Evolutionary conservation across 1,140 invertebrate species (phyloP).

Genomic region (Thalassaphorura encarpata): DNA sequence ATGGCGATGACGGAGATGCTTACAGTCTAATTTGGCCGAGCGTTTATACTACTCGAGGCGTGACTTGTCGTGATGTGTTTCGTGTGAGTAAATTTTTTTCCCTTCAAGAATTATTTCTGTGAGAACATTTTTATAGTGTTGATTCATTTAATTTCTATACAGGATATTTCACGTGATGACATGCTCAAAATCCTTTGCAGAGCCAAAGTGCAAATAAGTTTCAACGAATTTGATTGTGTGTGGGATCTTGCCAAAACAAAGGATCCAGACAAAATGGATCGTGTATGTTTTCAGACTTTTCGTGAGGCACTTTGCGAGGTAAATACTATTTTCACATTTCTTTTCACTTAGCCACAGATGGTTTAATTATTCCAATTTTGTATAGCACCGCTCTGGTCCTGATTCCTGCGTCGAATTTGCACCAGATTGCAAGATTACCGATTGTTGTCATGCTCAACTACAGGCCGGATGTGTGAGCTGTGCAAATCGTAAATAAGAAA

Average conservation of each 20-base stretch:
- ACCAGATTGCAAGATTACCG: background rate
- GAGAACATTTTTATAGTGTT: background rate
- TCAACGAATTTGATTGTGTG: constrained; percentile 21
- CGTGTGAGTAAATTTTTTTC: constrained; percentile 7
- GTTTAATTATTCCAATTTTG: background rate
- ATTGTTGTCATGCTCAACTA: constrained; percentile 5
- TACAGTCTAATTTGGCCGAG: constrained; percentile 27
- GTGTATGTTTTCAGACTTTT: constrained; percentile 31
- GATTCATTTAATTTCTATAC: background rate
- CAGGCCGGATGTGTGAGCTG: background rate
- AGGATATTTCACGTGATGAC: constrained; percentile 20
- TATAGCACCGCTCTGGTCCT: background rate
- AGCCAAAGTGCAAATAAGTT: constrained; percentile 22
- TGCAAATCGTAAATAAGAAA: background rate
- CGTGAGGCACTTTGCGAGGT: constrained; percentile 26
- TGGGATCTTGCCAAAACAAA: constrained; percentile 25
- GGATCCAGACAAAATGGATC: constrained; percentile 24
- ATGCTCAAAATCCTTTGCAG: constrained; percentile 17
- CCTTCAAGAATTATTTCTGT: background rate
- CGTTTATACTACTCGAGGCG: constrained; percentile 25
- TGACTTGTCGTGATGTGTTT: constrained; percentile 27
- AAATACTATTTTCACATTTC: background rate
- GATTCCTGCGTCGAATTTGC: background rate
- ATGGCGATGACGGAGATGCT: constrained; percentile 29
- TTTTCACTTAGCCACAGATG: background rate